These are phyloP conservation scores for Picathartes gymnocephalus DNA, from an alignment of 2,113 vertebrate genomes.

Conservation along the genomic window DNA sequence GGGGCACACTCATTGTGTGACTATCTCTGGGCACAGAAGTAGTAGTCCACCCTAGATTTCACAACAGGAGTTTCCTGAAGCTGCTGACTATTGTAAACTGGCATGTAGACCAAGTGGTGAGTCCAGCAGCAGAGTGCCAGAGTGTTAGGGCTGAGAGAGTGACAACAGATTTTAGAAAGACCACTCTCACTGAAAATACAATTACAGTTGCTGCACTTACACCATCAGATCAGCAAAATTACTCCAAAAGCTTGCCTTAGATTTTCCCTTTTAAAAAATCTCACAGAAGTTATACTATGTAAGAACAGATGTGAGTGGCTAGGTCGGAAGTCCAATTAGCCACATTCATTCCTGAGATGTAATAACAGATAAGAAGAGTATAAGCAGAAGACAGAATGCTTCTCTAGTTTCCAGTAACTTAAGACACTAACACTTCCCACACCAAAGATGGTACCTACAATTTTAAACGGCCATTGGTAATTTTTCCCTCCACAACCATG, in stretches of 20 bases:
- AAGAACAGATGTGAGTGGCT: background rate
- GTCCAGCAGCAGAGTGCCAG: background rate
- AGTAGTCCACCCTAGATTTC: background rate
- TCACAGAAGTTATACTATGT: background rate
- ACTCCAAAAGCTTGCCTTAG: background rate
- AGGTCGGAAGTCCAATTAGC: background rate
- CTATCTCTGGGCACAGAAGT: background rate
- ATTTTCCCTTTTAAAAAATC: background rate
- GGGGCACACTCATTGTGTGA: background rate
- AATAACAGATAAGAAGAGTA: background rate
- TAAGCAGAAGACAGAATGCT: background rate
- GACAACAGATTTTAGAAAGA: background rate
- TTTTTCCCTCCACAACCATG: background rate
- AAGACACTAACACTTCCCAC: background rate
- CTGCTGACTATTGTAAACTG: background rate
- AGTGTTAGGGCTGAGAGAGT: background rate
- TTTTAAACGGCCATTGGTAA: background rate
- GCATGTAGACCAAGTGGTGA: background rate
- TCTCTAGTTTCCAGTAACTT: background rate
- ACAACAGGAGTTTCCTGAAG: background rate
- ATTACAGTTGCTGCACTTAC: background rate
- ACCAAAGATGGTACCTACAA: background rate
- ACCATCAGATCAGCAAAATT: background rate
- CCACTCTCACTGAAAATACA: background rate
- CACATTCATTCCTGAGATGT: background rate